Percentiles rank a stretch among this genome's conserved stretches.
These are phyloP conservation scores for Synergus japonicus DNA, from an alignment of 2,888 invertebrate species.

Conservation along the genomic window DNA sequence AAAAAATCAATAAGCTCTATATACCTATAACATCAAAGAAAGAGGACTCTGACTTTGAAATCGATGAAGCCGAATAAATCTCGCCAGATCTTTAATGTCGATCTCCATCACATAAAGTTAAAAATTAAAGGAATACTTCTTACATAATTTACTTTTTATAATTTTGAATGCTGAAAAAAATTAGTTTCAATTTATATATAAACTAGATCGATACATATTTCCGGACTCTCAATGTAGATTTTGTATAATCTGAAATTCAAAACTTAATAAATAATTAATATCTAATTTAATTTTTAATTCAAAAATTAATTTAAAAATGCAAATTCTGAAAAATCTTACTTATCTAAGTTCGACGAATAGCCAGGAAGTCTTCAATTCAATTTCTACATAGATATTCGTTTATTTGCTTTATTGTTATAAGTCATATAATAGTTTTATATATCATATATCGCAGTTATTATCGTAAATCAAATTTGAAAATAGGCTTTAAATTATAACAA, in stretches of 20 bases:
- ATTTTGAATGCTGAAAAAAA: neutral
- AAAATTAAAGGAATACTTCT: neutral
- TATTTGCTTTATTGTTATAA: constrained; percentile 74
- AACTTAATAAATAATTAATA: neutral
- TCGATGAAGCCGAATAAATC: neutral
- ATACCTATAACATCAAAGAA: neutral
- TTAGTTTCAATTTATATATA: constrained; percentile 28
- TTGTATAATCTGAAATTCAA: neutral
- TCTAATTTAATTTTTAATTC: too few relatives aligned
- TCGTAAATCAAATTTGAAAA: constrained; percentile 74
- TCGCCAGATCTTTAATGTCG: neutral
- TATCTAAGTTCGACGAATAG: neutral
- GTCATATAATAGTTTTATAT: constrained; percentile 73
- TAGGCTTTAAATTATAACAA: constrained; percentile 74
- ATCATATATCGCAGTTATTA: constrained; percentile 72
- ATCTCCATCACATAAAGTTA: neutral
- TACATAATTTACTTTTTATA: too few relatives aligned
- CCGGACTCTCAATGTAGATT: neutral
- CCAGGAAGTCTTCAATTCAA: constrained; percentile 49
- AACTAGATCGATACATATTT: neutral
- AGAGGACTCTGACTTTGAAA: neutral
- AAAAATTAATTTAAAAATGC: too few relatives aligned
- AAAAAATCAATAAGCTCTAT: neutral
- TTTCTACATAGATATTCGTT: constrained; percentile 58
- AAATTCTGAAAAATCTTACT: neutral